Evolutionary conservation across 2,797 vertebrate genomes (phyloP), one percentile per base, ranked within the genome.

Genomic region (Gallirallus australis): DNA sequence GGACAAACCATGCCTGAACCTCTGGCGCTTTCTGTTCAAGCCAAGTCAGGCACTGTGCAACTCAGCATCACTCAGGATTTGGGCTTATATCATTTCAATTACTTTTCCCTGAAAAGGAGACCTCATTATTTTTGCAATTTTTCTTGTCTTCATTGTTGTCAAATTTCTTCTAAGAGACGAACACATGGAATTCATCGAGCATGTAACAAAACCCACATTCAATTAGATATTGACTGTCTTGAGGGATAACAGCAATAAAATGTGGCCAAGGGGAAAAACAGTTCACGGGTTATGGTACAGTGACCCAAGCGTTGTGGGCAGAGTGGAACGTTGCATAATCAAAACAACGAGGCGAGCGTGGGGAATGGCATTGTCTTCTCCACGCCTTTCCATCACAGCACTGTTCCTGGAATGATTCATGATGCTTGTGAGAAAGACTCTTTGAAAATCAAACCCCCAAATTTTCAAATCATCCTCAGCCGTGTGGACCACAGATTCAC

Each of bases 141-240:
- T 90, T 71, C 77, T 48, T 88, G 39, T 83, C 61, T 76, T 90
- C 66, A 60, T 70, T 89, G 60, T 76, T 94, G 90, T 96, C 81
- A 82, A 89, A 80, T 77, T 68, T 28, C 63, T 94, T 95, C 75
- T 86, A 85, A 80, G 66, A 86, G 77, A 84, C 24, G 19, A 93
- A 96, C 94, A 96, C 60, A 93, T 86, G 95, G 88, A 89, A 93
- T 93, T 85, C 83, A 95, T 96, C 12, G 57, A 90, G 78, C 64
- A 59, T 77, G 86, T 75, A 96, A 90, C 71, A 86, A 92, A 94
- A 68, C 64, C 65, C 90, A 84, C 77, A 94, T 89, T 94, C 86
- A 96, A 86, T 94, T 90, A 95, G 86, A 64, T 96, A 93, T 45
- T 96, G 93, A 89, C 2, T 33, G 72, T 86, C 81, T 93, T 77